These are phyloP conservation scores for Trematomus loennbergii DNA, from an alignment of 2,113 vertebrate genomes.

Conservation along the genomic window DNA sequence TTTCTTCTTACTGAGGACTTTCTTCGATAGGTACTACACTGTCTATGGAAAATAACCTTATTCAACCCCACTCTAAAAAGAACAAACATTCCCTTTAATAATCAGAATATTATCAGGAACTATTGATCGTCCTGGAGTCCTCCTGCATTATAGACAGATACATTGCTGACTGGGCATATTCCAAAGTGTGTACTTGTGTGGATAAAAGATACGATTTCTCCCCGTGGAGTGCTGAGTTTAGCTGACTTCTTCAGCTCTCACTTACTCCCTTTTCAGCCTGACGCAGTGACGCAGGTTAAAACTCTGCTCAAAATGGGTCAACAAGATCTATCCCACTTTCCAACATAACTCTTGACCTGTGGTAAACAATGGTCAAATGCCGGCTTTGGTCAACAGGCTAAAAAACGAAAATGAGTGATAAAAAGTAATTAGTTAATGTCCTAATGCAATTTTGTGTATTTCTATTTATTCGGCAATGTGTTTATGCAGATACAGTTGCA, in stretches of 20 bases:
- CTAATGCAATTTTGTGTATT: too few relatives aligned
- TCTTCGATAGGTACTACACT: too few relatives aligned
- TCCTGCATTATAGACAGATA: slow-evolving; percentile 25
- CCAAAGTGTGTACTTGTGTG: slow-evolving; percentile 35
- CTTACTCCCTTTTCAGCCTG: slow-evolving; percentile 17
- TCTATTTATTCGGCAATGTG: not conserved
- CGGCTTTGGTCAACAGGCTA: not conserved
- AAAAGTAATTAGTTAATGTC: not conserved
- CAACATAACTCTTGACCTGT: not conserved
- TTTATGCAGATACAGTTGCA: not conserved
- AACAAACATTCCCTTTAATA: not conserved
- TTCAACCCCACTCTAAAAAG: too few relatives aligned
- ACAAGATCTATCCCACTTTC: not conserved
- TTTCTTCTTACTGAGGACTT: too few relatives aligned
- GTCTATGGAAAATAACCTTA: too few relatives aligned
- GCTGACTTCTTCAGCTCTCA: slow-evolving; percentile 21
- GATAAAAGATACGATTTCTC: slow-evolving; percentile 38
- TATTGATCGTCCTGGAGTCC: slow-evolving; percentile 43
- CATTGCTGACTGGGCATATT: slow-evolving; percentile 50
- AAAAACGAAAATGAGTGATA: not conserved
- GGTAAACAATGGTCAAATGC: not conserved
- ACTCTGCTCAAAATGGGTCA: slow-evolving; percentile 16
- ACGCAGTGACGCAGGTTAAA: slow-evolving; percentile 15
- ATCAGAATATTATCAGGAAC: slow-evolving; percentile 33
- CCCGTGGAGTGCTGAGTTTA: slow-evolving; percentile 30